A percentile compares a stretch with the other conserved stretches of the same genome.
phyloP scores from a whole-genome alignment of 2,888 invertebrate species.

The Eugnorisma glareosa region DNA sequence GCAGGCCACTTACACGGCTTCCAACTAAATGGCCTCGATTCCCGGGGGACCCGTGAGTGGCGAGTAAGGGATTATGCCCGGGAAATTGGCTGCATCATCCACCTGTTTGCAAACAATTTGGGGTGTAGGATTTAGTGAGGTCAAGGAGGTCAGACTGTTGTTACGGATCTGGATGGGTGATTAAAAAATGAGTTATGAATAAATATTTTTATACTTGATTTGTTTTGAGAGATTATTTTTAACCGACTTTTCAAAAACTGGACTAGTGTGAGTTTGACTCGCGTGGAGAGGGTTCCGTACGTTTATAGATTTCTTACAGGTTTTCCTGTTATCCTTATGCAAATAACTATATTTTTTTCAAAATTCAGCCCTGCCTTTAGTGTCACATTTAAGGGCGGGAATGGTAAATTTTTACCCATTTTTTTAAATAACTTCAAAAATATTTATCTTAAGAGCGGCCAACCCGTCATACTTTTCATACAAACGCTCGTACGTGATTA shows the following conservation, averaged over 20 bases:
- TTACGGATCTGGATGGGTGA: background rate
- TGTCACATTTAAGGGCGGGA: no score
- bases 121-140: background rate
- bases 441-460: no score
- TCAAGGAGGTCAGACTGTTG: background rate
- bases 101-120: slow-evolving; percentile 35
- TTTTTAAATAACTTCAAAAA: no score
- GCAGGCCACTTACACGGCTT: background rate
- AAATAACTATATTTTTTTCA: no score
- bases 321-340: no score
- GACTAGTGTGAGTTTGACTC: no score
- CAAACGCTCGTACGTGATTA: no score
- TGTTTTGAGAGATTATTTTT: background rate
- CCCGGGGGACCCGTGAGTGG: slow-evolving; percentile 7
- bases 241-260: background rate
- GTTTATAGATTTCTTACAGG: no score
- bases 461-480: no score
- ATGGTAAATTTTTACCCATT: no score
- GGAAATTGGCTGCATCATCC: slow-evolving; percentile 28
- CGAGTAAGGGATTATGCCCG: slow-evolving; percentile 23
- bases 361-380: no score
- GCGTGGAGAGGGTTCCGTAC: no score
- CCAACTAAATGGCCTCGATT: slow-evolving; percentile 5
- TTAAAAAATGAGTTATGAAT: background rate
- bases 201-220: background rate